Conservation (phyloP, 2,113 vertebrate species). For the Typhlomys cinereus region DNA sequence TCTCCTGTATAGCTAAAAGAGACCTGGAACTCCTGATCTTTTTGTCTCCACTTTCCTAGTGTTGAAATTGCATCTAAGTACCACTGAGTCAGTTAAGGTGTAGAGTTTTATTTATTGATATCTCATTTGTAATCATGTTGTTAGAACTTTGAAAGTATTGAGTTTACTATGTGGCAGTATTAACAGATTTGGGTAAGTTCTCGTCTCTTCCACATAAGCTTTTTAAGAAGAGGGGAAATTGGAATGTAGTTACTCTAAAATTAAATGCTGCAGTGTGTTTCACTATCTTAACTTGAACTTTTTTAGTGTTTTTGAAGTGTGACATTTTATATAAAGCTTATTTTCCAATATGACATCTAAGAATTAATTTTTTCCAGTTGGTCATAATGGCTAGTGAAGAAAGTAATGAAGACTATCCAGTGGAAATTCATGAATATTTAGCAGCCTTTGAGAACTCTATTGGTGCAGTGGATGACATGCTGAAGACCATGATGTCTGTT, state of each 20-base stretch:
- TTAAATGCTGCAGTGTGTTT: slow-evolving; percentile 53
- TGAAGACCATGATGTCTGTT: slow-evolving; percentile 92
- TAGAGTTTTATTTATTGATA: slow-evolving; percentile 37
- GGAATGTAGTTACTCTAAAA: background rate
- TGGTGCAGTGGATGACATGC: slow-evolving; percentile 88
- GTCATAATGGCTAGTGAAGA: slow-evolving; percentile 84
- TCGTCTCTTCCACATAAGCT: background rate
- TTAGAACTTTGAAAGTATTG: background rate
- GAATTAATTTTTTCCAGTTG: slow-evolving; percentile 67
- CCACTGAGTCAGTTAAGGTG: background rate
- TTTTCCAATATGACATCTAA: slow-evolving; percentile 46
- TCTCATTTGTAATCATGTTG: background rate
- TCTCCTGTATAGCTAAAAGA: background rate
- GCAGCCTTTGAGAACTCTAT: slow-evolving; percentile 90
- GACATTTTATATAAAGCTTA: background rate
- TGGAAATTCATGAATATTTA: slow-evolving; percentile 95
- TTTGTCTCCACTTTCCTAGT: background rate
- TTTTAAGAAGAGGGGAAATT: slow-evolving; percentile 1
- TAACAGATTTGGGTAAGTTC: background rate
- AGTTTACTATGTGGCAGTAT: background rate
- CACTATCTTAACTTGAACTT: slow-evolving; percentile 47
- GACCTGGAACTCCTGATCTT: background rate
- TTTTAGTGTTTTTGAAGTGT: slow-evolving; percentile 1
- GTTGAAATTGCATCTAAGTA: too few relatives aligned
- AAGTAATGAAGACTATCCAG: slow-evolving; percentile 90